Evolutionary conservation across 2,113 vertebrate genomes (phyloP).

Genomic region (Talpa occidentalis): DNA sequence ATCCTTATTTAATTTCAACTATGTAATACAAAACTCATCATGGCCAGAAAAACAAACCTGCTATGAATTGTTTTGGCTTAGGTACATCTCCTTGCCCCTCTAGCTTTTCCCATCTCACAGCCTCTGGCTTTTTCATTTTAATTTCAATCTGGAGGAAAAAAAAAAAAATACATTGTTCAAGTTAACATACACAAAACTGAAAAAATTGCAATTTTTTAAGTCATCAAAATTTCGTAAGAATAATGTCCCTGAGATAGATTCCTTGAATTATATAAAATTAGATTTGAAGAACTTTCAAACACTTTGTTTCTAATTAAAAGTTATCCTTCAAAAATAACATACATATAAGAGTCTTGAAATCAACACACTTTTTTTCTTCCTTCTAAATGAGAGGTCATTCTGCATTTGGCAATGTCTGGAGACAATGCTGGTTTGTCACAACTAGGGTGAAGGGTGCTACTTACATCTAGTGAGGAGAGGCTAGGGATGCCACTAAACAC

Average conservation of each 20-base stretch:
- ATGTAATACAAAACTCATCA: slow-evolving; percentile 34
- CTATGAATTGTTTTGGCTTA: slow-evolving; percentile 91
- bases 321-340: slow-evolving; percentile 41
- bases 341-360: not conserved
- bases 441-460: not conserved
- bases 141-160: slow-evolving; percentile 92
- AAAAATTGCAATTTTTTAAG: slow-evolving; percentile 50
- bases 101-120: slow-evolving; percentile 96
- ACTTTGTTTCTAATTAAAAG: slow-evolving; percentile 58
- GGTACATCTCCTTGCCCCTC: slow-evolving; percentile 91
- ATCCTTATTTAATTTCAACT: slow-evolving; percentile 59
- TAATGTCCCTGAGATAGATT: slow-evolving; percentile 43
- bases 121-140: slow-evolving; percentile 98
- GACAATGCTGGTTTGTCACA: not conserved
- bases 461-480: not conserved
- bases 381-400: not conserved
- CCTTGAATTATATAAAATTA: slow-evolving; percentile 46
- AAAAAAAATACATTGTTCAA: slow-evolving; percentile 75
- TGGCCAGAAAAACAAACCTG: slow-evolving; percentile 89
- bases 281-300: slow-evolving; percentile 54
- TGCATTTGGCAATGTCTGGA: not conserved
- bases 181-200: slow-evolving; percentile 59
- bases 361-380: not conserved
- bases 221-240: slow-evolving; percentile 60
- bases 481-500: not conserved